A percentile compares a stretch with the other conserved stretches of the same genome.
Conservation (phyloP, 2,888 invertebrate species). For the Apamea anceps region DNA sequence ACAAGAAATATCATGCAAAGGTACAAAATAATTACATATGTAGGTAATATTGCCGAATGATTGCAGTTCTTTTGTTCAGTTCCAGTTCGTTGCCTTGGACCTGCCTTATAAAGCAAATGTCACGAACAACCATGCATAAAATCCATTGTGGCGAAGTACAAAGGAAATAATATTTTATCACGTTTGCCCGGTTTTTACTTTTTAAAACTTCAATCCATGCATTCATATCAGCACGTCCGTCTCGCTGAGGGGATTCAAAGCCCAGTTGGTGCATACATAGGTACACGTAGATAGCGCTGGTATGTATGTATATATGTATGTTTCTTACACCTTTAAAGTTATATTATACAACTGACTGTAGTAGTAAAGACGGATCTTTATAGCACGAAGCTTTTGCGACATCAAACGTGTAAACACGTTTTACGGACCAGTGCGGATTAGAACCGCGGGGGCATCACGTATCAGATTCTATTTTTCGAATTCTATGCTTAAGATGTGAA, state of each 20-base stretch:
- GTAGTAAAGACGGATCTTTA: constrained; percentile 31
- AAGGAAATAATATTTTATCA: constrained; percentile 60
- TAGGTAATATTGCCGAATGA: background rate
- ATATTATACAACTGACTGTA: constrained; percentile 11
- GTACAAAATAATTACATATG: background rate
- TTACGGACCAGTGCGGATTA: constrained; percentile 34
- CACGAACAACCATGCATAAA: constrained; percentile 48
- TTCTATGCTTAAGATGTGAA: constrained; percentile 17
- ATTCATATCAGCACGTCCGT: constrained; percentile 59
- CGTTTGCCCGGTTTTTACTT: constrained; percentile 56
- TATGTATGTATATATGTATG: no score
- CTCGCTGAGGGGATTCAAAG: constrained; percentile 41
- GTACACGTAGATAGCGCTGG: constrained; percentile 1
- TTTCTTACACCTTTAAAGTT: constrained; percentile 40
- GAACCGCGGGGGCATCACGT: constrained; percentile 3
- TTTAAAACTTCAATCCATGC: constrained; percentile 51
- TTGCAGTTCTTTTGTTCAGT: constrained; percentile 3
- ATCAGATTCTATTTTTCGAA: constrained; percentile 33
- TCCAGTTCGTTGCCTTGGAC: background rate
- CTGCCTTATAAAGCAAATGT: constrained; percentile 26
- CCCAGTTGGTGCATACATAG: constrained; percentile 26
- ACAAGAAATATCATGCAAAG: background rate
- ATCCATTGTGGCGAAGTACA: constrained; percentile 40
- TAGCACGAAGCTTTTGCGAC: constrained; percentile 38
- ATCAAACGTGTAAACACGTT: constrained; percentile 35